Conservation (phyloP, 2,888 invertebrate species). For the Molanna angustata region DNA sequence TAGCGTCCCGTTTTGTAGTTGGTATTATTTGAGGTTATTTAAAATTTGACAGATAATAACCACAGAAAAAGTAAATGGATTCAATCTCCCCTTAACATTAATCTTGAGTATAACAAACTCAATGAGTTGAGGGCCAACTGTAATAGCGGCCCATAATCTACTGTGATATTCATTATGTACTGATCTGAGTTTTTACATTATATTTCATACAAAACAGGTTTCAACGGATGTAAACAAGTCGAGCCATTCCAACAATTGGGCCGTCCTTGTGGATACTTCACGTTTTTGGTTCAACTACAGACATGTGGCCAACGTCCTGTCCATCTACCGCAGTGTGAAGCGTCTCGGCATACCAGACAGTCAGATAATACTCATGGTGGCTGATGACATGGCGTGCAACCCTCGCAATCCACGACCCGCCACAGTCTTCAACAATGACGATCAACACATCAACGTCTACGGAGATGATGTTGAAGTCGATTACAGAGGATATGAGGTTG, state of each 20-base stretch:
- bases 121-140: too few relatives aligned
- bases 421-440: conserved; percentile 96
- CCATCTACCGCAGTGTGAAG: conserved; percentile 97
- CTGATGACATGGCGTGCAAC: conserved; percentile 99
- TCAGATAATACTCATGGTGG: conserved; percentile 98
- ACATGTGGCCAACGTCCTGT: conserved; percentile 98
- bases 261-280: conserved; percentile 97
- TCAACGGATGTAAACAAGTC: conserved; percentile 59
- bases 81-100: too few relatives aligned
- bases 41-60: too few relatives aligned
- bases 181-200: too few relatives aligned
- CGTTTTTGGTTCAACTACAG: conserved; percentile 99
- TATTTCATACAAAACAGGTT: conserved; percentile 42
- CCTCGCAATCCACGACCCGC: conserved; percentile 96
- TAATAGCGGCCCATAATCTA: too few relatives aligned
- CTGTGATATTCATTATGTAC: too few relatives aligned
- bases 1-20: too few relatives aligned
- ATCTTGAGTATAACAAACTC: too few relatives aligned
- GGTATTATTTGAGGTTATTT: too few relatives aligned
- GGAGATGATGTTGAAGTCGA: conserved; percentile 99
- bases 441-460: conserved; percentile 97
- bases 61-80: too few relatives aligned
- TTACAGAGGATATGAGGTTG: conserved; percentile 92
- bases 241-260: conserved; percentile 98
- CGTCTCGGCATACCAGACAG: conserved; percentile 97